These are phyloP conservation scores for Astur gentilis DNA, from an alignment of 2,113 vertebrate genomes.

Conservation along the genomic window DNA sequence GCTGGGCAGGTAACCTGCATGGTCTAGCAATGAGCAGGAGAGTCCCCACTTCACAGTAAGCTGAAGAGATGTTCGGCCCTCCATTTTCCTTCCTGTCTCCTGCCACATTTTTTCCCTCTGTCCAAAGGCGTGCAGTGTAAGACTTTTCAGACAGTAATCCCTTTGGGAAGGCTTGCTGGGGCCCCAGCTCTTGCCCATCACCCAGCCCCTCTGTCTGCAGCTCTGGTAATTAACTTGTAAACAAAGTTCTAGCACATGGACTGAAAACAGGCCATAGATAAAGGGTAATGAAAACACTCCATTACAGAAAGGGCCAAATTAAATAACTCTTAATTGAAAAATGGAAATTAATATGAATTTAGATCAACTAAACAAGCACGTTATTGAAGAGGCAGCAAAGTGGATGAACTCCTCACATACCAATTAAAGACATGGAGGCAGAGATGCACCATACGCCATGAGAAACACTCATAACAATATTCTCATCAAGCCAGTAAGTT, in stretches of 20 bases:
- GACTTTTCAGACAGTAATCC: background rate
- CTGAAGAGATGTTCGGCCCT: background rate
- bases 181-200: background rate
- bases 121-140: background rate
- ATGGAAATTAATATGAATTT: constrained; percentile 58
- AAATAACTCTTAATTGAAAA: constrained; percentile 60
- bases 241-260: constrained; percentile 29
- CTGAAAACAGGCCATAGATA: constrained; percentile 31
- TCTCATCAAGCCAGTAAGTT: constrained; percentile 16
- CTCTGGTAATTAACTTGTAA: constrained; percentile 48
- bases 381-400: constrained; percentile 56
- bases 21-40: background rate
- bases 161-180: background rate
- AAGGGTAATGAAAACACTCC: constrained; percentile 58
- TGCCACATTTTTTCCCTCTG: background rate
- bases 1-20: background rate
- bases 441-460: background rate
- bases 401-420: constrained; percentile 39
- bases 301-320: constrained; percentile 57
- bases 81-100: background rate
- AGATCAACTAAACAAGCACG: constrained; percentile 50
- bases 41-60: background rate
- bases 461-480: constrained; percentile 19
- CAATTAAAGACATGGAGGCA: constrained; percentile 46
- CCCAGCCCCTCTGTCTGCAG: constrained; percentile 4